A percentile compares a stretch with the other conserved stretches of the same genome.
Evolutionary conservation across 2,888 invertebrate genomes (phyloP).

Genomic region (Coecobrya sp.): DNA sequence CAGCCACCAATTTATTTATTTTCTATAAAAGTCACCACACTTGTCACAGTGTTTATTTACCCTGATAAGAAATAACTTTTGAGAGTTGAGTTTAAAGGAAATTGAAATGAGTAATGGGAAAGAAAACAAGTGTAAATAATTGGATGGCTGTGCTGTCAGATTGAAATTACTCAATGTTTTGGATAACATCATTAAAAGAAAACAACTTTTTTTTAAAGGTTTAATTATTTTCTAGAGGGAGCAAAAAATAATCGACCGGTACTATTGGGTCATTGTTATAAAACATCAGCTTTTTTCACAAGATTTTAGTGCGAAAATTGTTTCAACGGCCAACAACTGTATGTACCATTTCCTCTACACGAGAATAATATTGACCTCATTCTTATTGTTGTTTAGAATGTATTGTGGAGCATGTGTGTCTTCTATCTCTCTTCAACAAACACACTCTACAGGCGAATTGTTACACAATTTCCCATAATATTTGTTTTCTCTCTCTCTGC

Average conservation of each 20-base stretch:
- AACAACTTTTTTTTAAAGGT: background rate
- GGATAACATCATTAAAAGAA: background rate
- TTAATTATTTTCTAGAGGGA: conserved; percentile 26
- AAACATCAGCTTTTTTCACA: too few species aligned
- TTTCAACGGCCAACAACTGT: too few species aligned
- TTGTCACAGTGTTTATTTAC: too few species aligned
- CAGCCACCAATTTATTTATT: too few species aligned
- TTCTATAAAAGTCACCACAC: too few species aligned
- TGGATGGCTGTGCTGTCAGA: background rate
- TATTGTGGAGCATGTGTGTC: too few species aligned
- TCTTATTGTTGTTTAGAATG: too few species aligned
- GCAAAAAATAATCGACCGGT: background rate
- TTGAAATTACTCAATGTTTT: conserved; percentile 26
- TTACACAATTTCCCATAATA: background rate
- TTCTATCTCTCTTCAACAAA: too few species aligned
- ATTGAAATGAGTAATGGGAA: background rate
- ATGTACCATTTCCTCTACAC: too few species aligned
- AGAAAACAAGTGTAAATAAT: conserved; percentile 6
- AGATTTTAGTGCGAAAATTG: too few species aligned
- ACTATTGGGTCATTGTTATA: background rate
- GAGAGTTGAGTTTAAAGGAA: background rate
- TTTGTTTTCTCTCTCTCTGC: background rate
- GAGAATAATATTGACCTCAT: too few species aligned
- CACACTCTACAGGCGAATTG: background rate
- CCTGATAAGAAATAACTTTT: background rate